Conservation (phyloP, 2,888 invertebrate species). For the Parapristionchus giblindavisi region DNA sequence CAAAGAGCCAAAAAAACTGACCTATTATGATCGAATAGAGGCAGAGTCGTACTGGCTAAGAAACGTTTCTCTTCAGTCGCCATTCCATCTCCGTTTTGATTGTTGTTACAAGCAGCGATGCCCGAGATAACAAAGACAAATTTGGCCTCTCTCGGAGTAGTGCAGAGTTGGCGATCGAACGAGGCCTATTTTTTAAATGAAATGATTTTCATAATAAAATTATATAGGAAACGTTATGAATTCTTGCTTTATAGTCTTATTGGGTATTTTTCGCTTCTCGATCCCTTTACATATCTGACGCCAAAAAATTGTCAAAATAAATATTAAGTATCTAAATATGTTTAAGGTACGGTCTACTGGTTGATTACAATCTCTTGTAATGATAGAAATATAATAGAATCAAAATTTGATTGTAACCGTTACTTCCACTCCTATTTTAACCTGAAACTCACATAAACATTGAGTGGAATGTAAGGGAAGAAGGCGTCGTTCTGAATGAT, state of each 20-base stretch:
- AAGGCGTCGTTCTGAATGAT: constrained; percentile 44
- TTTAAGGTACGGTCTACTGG: too few relatives aligned
- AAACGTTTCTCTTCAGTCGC: not conserved
- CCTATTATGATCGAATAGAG: constrained; percentile 62
- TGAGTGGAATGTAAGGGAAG: constrained; percentile 55
- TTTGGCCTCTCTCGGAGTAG: constrained; percentile 51
- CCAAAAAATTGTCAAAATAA: too few relatives aligned
- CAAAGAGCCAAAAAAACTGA: constrained; percentile 46
- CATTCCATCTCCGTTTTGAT: not conserved
- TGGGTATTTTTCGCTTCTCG: too few relatives aligned
- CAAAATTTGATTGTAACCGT: too few relatives aligned
- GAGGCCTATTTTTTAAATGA: constrained; percentile 40
- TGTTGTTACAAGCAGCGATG: not conserved
- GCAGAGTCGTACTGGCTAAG: constrained; percentile 59
- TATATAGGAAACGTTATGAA: too few relatives aligned
- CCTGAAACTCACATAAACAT: constrained; percentile 51
- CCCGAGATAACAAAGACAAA: constrained; percentile 39
- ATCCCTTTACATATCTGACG: too few relatives aligned
- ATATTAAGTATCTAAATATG: too few relatives aligned
- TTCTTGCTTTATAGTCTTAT: too few relatives aligned
- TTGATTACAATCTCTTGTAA: too few relatives aligned
- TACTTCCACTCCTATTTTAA: too few relatives aligned
- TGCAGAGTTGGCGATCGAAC: constrained; percentile 47
- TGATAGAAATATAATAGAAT: too few relatives aligned
- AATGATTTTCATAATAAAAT: not conserved